Evolutionary conservation across 2,113 vertebrate genomes (phyloP).

Genomic region (Calonectris borealis): DNA sequence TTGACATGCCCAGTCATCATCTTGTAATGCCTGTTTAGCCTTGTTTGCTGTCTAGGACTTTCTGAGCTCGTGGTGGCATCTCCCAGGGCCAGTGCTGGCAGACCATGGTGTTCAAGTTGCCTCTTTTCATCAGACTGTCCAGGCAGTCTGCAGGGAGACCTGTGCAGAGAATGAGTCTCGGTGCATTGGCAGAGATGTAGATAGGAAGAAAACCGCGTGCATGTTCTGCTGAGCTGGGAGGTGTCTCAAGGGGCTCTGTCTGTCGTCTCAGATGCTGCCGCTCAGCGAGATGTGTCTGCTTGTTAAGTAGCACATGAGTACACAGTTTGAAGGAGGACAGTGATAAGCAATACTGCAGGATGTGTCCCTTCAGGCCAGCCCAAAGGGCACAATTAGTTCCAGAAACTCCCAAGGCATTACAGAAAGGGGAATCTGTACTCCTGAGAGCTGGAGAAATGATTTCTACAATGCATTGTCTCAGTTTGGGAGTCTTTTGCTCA

Average conservation of each 20-base stretch:
- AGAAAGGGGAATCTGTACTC: not conserved
- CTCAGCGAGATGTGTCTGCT: not conserved
- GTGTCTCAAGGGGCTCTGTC: not conserved
- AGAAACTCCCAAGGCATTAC: not conserved
- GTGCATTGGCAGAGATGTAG: not conserved
- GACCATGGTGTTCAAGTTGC: not conserved
- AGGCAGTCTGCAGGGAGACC: not conserved
- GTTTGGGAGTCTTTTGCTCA: not conserved
- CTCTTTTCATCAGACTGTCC: not conserved
- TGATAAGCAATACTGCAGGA: not conserved
- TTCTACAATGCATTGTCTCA: not conserved
- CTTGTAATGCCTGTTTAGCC: not conserved
- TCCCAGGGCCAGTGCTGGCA: not conserved
- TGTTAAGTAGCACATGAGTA: not conserved
- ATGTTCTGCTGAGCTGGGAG: not conserved
- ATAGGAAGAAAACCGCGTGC: not conserved
- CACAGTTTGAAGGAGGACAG: not conserved
- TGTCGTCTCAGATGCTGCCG: not conserved
- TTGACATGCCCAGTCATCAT: not conserved
- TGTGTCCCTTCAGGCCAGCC: not conserved
- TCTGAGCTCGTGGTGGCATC: not conserved
- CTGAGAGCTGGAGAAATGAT: not conserved
- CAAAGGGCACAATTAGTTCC: not conserved
- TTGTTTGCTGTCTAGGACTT: not conserved
- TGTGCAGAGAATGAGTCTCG: not conserved